Evolutionary conservation across 2,888 invertebrate species (phyloP).

Genomic region (Eupelmus urozonus): DNA sequence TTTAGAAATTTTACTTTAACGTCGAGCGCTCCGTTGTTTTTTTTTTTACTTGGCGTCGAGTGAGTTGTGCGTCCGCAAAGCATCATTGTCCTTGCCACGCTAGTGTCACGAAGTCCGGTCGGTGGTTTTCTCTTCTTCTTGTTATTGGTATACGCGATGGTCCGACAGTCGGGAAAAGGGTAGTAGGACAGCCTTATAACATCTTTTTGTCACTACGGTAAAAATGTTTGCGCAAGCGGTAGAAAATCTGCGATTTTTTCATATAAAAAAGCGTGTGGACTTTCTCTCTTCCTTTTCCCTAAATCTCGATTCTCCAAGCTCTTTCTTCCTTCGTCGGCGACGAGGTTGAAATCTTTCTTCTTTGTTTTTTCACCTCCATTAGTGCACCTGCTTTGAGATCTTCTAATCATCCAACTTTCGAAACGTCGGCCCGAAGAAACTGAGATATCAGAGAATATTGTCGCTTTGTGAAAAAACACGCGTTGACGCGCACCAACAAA

Average conservation of each 20-base stretch:
- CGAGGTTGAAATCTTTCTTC: slow-evolving; percentile 16
- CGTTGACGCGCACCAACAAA: slow-evolving; percentile 71
- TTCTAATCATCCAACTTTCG: slow-evolving; percentile 28
- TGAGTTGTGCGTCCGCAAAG: slow-evolving; percentile 34
- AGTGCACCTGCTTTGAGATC: background rate
- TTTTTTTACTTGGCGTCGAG: slow-evolving; percentile 26
- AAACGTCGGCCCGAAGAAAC: slow-evolving; percentile 65
- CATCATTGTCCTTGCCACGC: background rate
- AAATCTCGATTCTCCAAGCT: slow-evolving; percentile 55
- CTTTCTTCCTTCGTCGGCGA: slow-evolving; percentile 33
- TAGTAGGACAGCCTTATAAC: slow-evolving; percentile 29
- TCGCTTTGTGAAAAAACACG: slow-evolving; percentile 74
- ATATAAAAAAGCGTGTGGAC: slow-evolving; percentile 72
- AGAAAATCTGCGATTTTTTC: slow-evolving; percentile 72
- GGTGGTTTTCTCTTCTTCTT: background rate
- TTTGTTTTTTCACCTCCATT: background rate
- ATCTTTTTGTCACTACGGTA: slow-evolving; percentile 58
- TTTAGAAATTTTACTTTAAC: slow-evolving; percentile 54
- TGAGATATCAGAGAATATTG: slow-evolving; percentile 75
- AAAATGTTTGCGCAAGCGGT: slow-evolving; percentile 62
- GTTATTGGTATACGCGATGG: background rate
- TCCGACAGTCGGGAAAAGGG: slow-evolving; percentile 31
- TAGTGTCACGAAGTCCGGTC: slow-evolving; percentile 4
- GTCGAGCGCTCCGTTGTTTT: slow-evolving; percentile 51
- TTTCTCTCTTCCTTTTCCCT: slow-evolving; percentile 57